Evolutionary conservation across 2,888 invertebrate species (phyloP).

Genomic region (Acrocera orbiculus): DNA sequence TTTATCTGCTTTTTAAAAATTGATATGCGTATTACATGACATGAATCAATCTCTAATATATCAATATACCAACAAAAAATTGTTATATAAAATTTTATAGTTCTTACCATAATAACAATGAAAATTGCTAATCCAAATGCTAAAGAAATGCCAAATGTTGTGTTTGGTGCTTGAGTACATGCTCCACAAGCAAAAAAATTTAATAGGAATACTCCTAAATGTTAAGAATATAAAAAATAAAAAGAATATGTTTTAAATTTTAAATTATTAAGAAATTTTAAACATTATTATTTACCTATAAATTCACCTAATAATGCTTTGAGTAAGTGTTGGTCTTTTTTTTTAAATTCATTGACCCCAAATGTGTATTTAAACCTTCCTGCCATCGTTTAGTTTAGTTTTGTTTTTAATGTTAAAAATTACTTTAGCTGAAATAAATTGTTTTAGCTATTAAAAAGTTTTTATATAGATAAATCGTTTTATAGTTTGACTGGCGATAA

Average conservation of each 20-base stretch:
- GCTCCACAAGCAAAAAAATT: constrained; percentile 84
- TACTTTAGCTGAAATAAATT: too few relatives aligned
- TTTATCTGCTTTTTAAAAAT: too few relatives aligned
- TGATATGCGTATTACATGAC: too few relatives aligned
- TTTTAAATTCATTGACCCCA: constrained; percentile 53
- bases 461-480: too few relatives aligned
- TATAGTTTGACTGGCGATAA: too few relatives aligned
- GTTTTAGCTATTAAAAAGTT: too few relatives aligned
- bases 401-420: constrained; percentile 5
- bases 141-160: constrained; percentile 24
- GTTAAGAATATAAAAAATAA: neutral
- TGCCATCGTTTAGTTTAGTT: constrained; percentile 18
- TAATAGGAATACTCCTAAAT: constrained; percentile 54
- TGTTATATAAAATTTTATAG: neutral
- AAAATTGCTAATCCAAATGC: constrained; percentile 77
- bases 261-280: neutral
- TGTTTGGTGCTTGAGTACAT: constrained; percentile 35
- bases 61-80: too few relatives aligned
- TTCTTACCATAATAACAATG: constrained; percentile 55
- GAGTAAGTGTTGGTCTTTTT: constrained; percentile 48
- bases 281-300: constrained; percentile 36
- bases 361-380: constrained; percentile 43
- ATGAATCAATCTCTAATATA: too few relatives aligned
- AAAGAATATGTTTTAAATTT: neutral
- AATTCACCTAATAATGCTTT: constrained; percentile 75